Evolutionary conservation across 2,797 vertebrate species (phyloP).

Genomic region (Kryptopterus vitreolus): DNA sequence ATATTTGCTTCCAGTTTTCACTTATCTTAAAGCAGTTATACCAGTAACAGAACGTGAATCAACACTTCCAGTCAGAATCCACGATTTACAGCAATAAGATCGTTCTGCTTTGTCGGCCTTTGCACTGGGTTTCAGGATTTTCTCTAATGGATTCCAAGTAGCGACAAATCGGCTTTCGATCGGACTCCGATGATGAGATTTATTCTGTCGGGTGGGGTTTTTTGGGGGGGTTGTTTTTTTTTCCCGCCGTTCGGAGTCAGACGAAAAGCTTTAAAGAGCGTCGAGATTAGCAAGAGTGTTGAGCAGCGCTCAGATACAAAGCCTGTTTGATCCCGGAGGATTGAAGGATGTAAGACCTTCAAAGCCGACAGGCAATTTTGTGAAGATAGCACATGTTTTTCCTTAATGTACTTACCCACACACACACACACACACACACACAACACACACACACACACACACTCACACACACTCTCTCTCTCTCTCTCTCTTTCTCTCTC

Average conservation of each 20-base stretch:
- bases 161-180: constrained; percentile 37
- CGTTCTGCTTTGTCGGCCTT: background rate
- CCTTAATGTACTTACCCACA: constrained; percentile 63
- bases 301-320: constrained; percentile 61
- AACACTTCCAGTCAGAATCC: no score
- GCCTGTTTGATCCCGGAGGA: constrained; percentile 78
- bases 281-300: constrained; percentile 60
- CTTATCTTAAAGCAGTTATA: background rate
- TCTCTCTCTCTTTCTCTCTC: no score
- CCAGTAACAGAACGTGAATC: background rate
- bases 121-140: constrained; percentile 4
- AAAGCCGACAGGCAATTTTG: constrained; percentile 77
- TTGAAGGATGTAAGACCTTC: constrained; percentile 76
- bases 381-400: constrained; percentile 79
- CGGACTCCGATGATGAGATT: constrained; percentile 36
- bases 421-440: constrained; percentile 8
- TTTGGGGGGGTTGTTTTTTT: background rate
- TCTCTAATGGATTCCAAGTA: constrained; percentile 39
- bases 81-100: background rate
- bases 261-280: constrained; percentile 38
- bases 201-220: constrained; percentile 18
- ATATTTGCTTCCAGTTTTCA: background rate
- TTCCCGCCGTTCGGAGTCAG: constrained; percentile 9
- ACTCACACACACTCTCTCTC: background rate
- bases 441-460: constrained; percentile 22